Percentiles rank a stretch among this genome's conserved stretches.
phyloP scores from a whole-genome alignment of 2,797 vertebrate genomes.

The Clarias fuscus region DNA sequence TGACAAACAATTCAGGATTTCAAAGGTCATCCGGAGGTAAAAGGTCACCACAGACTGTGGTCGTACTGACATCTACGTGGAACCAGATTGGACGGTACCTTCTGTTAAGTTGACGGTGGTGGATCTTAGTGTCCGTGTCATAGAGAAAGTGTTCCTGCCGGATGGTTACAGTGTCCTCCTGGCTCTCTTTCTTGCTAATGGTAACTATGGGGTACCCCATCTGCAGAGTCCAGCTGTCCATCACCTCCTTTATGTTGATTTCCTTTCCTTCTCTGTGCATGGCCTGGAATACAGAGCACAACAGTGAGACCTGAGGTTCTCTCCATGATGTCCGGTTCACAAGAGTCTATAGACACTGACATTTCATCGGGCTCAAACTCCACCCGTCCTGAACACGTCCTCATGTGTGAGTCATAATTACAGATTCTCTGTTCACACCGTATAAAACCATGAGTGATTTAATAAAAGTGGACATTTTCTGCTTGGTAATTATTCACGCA shows the following conservation, averaged over 20 bases:
- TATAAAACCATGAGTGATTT: not conserved
- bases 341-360: not conserved
- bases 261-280: conserved; percentile 89
- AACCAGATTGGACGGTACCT: conserved; percentile 71
- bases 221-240: conserved; percentile 97
- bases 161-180: conserved; percentile 80
- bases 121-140: conserved; percentile 76
- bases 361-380: not conserved
- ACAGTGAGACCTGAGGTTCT: not conserved
- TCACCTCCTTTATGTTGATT: conserved; percentile 90
- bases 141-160: conserved; percentile 94
- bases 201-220: conserved; percentile 97
- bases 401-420: not conserved
- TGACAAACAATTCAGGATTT: conserved; percentile 7
- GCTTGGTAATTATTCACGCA: not conserved
- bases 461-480: not conserved
- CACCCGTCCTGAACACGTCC: not conserved
- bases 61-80: not conserved
- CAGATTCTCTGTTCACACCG: not conserved
- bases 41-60: conserved; percentile 17
- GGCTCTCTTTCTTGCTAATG: conserved; percentile 86
- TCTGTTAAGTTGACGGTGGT: conserved; percentile 72
- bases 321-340: not conserved
- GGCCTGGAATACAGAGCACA: conserved; percentile 70
- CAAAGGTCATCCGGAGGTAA: conserved; percentile 11